Conservation (phyloP, 2,888 invertebrate genomes). For the Drosophila nr. perissopoda region DNA sequence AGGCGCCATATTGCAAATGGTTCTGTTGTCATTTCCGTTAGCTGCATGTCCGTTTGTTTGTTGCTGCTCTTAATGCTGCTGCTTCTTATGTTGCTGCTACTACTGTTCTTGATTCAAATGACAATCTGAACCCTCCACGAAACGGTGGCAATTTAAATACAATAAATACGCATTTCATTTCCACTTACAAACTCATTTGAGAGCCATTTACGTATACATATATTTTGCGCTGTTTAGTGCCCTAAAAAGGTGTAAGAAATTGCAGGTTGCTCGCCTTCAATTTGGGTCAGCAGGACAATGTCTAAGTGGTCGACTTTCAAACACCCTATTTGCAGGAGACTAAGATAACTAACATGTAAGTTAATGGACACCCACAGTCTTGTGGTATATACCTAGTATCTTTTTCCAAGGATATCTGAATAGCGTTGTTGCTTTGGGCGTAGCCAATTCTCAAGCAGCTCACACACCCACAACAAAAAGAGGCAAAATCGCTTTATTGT, state of each 20-base stretch:
- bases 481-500: slow-evolving; percentile 72
- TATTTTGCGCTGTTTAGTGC: slow-evolving; percentile 56
- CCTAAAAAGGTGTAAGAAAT: slow-evolving; percentile 69
- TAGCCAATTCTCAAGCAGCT: slow-evolving; percentile 41
- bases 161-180: slow-evolving; percentile 79
- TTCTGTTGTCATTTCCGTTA: slow-evolving; percentile 64
- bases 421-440: slow-evolving; percentile 28
- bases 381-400: not conserved
- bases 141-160: slow-evolving; percentile 71
- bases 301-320: slow-evolving; percentile 5
- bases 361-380: not conserved
- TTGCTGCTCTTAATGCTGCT: slow-evolving; percentile 12
- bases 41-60: slow-evolving; percentile 56
- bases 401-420: slow-evolving; percentile 19
- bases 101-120: slow-evolving; percentile 8
- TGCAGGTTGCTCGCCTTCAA: slow-evolving; percentile 43
- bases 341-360: not conserved
- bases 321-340: slow-evolving; percentile 28
- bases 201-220: slow-evolving; percentile 73
- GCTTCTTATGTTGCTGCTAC: not conserved
- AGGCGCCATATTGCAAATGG: slow-evolving; percentile 68
- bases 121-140: slow-evolving; percentile 36
- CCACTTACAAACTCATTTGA: slow-evolving; percentile 76
- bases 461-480: slow-evolving; percentile 63
- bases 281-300: slow-evolving; percentile 55